Base-by-base conservation (phyloP, 2,888 invertebrate species). In the Ferrisia virgata region DNA sequence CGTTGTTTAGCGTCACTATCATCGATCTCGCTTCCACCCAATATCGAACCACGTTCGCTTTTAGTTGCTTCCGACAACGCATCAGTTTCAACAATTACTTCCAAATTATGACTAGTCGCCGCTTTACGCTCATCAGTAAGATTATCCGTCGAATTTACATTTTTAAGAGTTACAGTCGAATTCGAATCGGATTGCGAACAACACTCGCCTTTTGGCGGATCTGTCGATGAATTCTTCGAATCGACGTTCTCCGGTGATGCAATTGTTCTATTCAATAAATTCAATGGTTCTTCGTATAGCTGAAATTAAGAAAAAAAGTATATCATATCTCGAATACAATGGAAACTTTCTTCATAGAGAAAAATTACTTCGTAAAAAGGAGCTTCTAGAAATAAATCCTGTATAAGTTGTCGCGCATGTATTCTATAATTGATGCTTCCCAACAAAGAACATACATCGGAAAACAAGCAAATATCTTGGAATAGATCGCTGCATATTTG, bases 301-400 rank as follows among this genome's bases (percentile, higher is more conserved):
- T 89, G 86, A 79, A 85, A 86, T 28, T n/a, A 84, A 85, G 85
- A 83, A 78, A 36, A 40, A 40, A 83, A 18, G 43, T 33, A 36
- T 4, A 31, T 82, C 13, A 28, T n/a, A 43, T 18, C 25, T 69
- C 69, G 28, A 9, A 2, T 22, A 11, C 18, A 53, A 53, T 13
- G 22, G 4, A 4, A 22, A 18, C 53, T 53, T 22, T 28, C 2
- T 28, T 64, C 9, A 18, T 22, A n/a, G 31, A 33, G 11, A 72
- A 22, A 5, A 87, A 87, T 88, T 87, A 90, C 90, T 86, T 89
- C 91, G 79, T 93, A 93, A 88, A 95, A 96, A 87, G 91, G 91
- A 31, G 95, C 91, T 88, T 98, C 98, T 81, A 96, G 91, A 89
- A 98, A 98, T 47, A 98, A 90, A 89, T 98, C 98, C 88, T 98